These are phyloP conservation scores for Oryctolagus cuniculus DNA, from an alignment of 2,113 vertebrate species.

Conservation along the genomic window DNA sequence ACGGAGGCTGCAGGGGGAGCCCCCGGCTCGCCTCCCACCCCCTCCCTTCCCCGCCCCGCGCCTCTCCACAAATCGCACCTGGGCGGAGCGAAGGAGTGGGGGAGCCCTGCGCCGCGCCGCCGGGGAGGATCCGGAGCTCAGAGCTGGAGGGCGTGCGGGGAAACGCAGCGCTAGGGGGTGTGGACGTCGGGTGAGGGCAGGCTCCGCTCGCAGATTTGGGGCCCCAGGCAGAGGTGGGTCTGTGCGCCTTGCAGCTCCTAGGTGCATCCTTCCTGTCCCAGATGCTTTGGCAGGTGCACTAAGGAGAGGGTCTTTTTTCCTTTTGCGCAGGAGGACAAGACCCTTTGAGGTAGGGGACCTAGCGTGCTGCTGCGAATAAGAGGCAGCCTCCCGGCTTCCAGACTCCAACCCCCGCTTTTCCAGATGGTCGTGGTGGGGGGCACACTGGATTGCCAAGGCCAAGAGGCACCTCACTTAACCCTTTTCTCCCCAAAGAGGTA, in stretches of 20 bases:
- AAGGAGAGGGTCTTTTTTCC: neutral
- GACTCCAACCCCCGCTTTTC: neutral
- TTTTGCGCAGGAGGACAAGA: neutral
- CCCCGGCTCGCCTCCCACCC: neutral
- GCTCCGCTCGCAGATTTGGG: neutral
- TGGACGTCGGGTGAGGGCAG: neutral
- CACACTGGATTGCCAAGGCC: neutral
- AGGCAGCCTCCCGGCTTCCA: neutral
- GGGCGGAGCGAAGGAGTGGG: slow-evolving; percentile 58
- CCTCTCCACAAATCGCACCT: slow-evolving; percentile 63
- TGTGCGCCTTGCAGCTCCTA: neutral
- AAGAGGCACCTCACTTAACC: slow-evolving; percentile 2
- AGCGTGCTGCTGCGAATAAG: neutral
- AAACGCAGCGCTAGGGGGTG: neutral
- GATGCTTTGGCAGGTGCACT: neutral
- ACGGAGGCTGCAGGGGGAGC: slow-evolving; percentile 48
- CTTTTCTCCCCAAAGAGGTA: neutral
- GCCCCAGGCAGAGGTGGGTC: neutral
- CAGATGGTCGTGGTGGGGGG: neutral
- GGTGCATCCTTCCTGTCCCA: neutral
- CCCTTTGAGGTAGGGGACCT: neutral
- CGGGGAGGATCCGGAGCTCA: neutral
- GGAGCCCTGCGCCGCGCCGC: neutral
- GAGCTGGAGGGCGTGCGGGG: neutral
- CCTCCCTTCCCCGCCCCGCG: neutral